Evolutionary conservation across 2,888 invertebrate species (phyloP).

Genomic region (Meganola albula): DNA sequence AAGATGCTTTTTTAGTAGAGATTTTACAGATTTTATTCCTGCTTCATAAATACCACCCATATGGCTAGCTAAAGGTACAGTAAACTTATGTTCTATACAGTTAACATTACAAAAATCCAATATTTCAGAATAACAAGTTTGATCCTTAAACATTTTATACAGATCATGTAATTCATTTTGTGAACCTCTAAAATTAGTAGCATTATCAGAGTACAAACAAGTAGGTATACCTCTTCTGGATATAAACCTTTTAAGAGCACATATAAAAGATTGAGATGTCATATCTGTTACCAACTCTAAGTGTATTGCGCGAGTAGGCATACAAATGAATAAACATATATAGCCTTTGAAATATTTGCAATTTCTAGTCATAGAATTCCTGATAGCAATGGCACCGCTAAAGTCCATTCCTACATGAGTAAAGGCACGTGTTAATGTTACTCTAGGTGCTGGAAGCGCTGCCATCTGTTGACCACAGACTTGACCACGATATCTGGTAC

Average conservation of each 20-base stretch:
- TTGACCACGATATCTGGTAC: slow-evolving; percentile 7
- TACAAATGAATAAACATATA: no score
- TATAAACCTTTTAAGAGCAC: slow-evolving; percentile 6
- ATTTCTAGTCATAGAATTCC: no score
- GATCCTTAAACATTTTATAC: slow-evolving; percentile 6
- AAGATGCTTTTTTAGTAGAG: not conserved
- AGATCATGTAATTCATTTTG: slow-evolving; percentile 5
- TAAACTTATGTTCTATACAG: slow-evolving; percentile 5
- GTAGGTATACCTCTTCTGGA: slow-evolving; percentile 4
- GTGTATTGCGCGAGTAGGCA: no score
- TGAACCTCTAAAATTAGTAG: slow-evolving; percentile 7
- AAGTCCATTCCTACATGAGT: slow-evolving; percentile 13
- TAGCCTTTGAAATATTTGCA: no score
- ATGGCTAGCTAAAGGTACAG: slow-evolving; percentile 3
- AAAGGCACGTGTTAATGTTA: slow-evolving; percentile 9
- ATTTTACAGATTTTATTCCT: not conserved
- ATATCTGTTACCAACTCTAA: slow-evolving; percentile 2
- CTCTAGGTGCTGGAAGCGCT: slow-evolving; percentile 8
- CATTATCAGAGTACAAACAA: slow-evolving; percentile 8
- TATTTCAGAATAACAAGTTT: slow-evolving; percentile 6
- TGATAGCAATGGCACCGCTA: slow-evolving; percentile 12
- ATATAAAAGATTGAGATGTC: slow-evolving; percentile 3
- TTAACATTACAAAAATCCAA: slow-evolving; percentile 1
- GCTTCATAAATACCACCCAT: slow-evolving; percentile 7
- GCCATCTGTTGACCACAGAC: slow-evolving; percentile 15